phyloP scores from a whole-genome alignment of 2,888 invertebrate species.

The Diloba caeruleocephala region DNA sequence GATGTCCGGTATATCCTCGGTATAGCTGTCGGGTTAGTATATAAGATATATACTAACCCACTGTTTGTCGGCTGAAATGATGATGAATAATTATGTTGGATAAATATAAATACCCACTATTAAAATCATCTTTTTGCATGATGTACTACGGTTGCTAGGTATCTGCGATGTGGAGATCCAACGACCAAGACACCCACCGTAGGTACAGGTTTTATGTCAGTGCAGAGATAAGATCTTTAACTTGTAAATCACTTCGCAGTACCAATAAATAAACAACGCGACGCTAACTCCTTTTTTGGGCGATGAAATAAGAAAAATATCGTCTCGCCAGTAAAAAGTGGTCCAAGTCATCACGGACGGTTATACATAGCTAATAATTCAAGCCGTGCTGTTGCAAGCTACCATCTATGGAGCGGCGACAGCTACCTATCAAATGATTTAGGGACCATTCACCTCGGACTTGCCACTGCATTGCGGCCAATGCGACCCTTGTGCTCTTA shows the following conservation, averaged over 20 bases:
- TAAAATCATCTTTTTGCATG: no score
- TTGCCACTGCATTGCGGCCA: constrained; percentile 57
- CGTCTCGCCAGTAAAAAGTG: constrained; percentile 47
- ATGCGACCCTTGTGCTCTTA: constrained; percentile 55
- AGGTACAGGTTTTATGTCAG: constrained; percentile 15
- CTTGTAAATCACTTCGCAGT: constrained; percentile 29
- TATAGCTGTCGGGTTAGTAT: no score
- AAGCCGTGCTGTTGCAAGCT: constrained; percentile 69
- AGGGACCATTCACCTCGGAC: constrained; percentile 80
- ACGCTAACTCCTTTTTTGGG: constrained; percentile 25
- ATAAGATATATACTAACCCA: no score
- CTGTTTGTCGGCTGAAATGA: no score
- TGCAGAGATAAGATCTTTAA: constrained; percentile 11
- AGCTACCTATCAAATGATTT: constrained; percentile 66
- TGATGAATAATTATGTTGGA: no score
- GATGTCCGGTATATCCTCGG: no score
- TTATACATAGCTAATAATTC: constrained; percentile 34
- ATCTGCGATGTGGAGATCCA: no score
- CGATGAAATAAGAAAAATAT: constrained; percentile 40
- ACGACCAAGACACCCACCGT: no score
- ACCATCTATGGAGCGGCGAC: constrained; percentile 76
- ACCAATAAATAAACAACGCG: constrained; percentile 35
- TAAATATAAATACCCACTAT: no score
- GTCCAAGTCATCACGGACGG: constrained; percentile 35
- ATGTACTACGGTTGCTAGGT: no score